A percentile compares a stretch with the other conserved stretches of the same genome.
These are phyloP conservation scores for Coreoperca whiteheadi DNA, from an alignment of 2,113 vertebrate species.

Conservation along the genomic window DNA sequence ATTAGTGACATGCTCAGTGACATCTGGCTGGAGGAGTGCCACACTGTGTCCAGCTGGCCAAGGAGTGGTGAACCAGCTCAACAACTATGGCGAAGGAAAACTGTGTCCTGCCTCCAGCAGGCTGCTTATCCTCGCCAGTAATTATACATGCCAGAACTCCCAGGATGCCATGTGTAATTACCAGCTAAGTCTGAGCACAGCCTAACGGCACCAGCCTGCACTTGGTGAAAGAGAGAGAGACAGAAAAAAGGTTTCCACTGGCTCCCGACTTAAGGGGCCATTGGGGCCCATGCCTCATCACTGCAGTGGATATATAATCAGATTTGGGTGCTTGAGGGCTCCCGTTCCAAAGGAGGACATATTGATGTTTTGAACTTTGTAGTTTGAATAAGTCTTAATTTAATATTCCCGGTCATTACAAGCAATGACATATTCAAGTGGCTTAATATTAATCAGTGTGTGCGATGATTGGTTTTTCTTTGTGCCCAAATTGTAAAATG, in stretches of 20 bases:
- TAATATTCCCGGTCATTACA: slow-evolving; percentile 6
- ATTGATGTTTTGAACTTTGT: slow-evolving; percentile 19
- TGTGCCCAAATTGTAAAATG: neutral
- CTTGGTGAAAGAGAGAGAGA: slow-evolving; percentile 44
- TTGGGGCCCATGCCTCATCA: slow-evolving; percentile 35
- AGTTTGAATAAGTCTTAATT: slow-evolving; percentile 7
- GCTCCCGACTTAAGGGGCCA: slow-evolving; percentile 48
- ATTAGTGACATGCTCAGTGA: slow-evolving; percentile 42
- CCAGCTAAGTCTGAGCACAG: slow-evolving; percentile 64
- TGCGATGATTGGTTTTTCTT: slow-evolving; percentile 1
- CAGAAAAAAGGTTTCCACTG: slow-evolving; percentile 37
- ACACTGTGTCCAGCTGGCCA: slow-evolving; percentile 65
- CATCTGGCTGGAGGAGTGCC: slow-evolving; percentile 69
- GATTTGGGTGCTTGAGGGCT: slow-evolving; percentile 24
- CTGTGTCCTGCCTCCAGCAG: slow-evolving; percentile 70
- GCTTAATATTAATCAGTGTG: neutral
- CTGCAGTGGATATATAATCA: slow-evolving; percentile 34
- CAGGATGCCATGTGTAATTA: slow-evolving; percentile 81
- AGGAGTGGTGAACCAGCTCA: slow-evolving; percentile 55
- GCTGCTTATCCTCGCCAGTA: slow-evolving; percentile 71
- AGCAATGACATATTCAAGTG: slow-evolving; percentile 8
- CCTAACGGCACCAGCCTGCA: slow-evolving; percentile 65
- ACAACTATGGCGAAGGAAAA: slow-evolving; percentile 62
- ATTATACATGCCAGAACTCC: slow-evolving; percentile 79
- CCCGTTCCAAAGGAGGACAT: slow-evolving; percentile 22